Evolutionary conservation across 2,797 vertebrate genomes (phyloP).

Genomic region (Coendou prehensilis): DNA sequence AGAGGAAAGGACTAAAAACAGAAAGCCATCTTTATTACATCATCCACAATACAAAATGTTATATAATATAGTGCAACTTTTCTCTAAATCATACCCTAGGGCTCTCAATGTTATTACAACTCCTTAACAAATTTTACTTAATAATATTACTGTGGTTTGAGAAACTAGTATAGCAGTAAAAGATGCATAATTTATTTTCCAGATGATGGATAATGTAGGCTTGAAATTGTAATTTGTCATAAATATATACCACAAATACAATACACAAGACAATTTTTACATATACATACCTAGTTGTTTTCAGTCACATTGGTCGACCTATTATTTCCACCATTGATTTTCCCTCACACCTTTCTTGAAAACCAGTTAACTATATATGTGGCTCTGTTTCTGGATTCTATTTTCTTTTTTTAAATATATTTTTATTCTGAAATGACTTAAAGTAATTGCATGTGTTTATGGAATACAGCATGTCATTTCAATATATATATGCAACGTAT

Average conservation of each 20-base stretch:
- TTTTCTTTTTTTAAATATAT: background rate
- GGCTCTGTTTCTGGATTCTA: background rate
- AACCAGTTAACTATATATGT: background rate
- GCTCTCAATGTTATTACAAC: background rate
- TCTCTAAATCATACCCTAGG: slow-evolving; percentile 46
- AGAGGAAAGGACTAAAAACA: slow-evolving; percentile 9
- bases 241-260: background rate
- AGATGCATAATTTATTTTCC: slow-evolving; percentile 20
- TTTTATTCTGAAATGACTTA: background rate
- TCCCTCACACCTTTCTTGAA: slow-evolving; percentile 29
- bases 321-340: slow-evolving; percentile 11
- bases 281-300: background rate
- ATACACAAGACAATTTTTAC: slow-evolving; percentile 10
- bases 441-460: background rate
- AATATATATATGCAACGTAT: background rate
- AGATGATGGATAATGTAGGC: background rate
- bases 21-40: slow-evolving; percentile 5
- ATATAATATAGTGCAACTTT: slow-evolving; percentile 42
- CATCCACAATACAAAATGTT: background rate
- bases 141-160: slow-evolving; percentile 16
- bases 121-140: slow-evolving; percentile 38
- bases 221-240: slow-evolving; percentile 27
- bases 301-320: background rate
- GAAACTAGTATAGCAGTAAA: background rate
- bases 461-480: background rate